Conservation (phyloP, 2,888 invertebrate genomes). For the Seladonia tumulorum region DNA sequence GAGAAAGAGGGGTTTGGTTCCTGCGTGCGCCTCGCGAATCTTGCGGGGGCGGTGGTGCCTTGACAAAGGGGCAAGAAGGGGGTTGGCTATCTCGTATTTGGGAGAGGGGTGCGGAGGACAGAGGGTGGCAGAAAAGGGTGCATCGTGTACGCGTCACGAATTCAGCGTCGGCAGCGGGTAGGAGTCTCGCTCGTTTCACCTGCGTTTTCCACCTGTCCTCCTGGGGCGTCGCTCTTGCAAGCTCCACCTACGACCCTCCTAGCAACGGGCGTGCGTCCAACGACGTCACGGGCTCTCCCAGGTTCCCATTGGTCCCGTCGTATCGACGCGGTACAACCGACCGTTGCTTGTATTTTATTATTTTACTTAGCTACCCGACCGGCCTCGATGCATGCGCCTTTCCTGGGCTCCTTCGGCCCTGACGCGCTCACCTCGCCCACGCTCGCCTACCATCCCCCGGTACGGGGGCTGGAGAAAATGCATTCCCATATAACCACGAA, state of each 20-base stretch:
- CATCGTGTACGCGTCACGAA: slow-evolving; percentile 63
- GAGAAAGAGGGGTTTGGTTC: not conserved
- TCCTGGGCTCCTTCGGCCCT: slow-evolving; percentile 45
- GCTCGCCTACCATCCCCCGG: slow-evolving; percentile 12
- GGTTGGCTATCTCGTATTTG: not conserved
- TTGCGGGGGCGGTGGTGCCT: slow-evolving; percentile 36
- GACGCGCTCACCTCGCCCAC: slow-evolving; percentile 30
- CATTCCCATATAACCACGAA: slow-evolving; percentile 53
- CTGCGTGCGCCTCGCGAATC: not conserved
- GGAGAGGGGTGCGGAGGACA: not conserved
- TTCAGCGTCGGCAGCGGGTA: slow-evolving; percentile 61
- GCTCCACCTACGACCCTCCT: slow-evolving; percentile 83
- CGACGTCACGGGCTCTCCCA: slow-evolving; percentile 78
- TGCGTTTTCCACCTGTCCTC: slow-evolving; percentile 83
- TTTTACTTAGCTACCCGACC: slow-evolving; percentile 77
- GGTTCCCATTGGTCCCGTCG: slow-evolving; percentile 80
- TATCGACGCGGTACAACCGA: slow-evolving; percentile 72
- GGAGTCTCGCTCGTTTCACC: slow-evolving; percentile 74
- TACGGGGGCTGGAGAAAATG: slow-evolving; percentile 46
- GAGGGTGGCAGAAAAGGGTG: slow-evolving; percentile 43
- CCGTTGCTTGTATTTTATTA: slow-evolving; percentile 80
- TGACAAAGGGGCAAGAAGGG: slow-evolving; percentile 33
- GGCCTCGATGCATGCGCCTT: slow-evolving; percentile 66
- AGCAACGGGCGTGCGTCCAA: slow-evolving; percentile 79
- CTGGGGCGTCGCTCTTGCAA: slow-evolving; percentile 80